phyloP scores from a whole-genome alignment of 2,888 invertebrate genomes.

The Brassicogethes aeneus region DNA sequence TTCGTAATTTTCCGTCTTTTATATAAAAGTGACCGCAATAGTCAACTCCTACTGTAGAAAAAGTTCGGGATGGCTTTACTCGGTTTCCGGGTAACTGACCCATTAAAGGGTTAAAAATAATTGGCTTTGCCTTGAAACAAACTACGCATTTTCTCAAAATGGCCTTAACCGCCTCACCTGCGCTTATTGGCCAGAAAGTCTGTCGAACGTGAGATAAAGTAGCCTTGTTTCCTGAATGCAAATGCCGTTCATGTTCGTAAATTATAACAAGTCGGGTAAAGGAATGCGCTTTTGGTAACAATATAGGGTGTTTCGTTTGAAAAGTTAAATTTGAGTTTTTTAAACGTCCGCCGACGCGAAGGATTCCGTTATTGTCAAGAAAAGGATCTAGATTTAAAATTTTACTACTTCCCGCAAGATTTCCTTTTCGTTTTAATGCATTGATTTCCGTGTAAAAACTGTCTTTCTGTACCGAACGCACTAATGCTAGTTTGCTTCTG shows the following conservation, averaged over 20 bases:
- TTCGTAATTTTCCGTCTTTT: conserved; percentile 2
- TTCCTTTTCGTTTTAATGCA: neutral
- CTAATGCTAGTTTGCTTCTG: neutral
- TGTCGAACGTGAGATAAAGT: conserved; percentile 10
- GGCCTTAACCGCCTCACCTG: neutral
- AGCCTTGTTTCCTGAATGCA: conserved; percentile 9
- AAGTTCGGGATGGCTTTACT: neutral
- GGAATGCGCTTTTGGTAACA: conserved; percentile 15
- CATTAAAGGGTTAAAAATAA: conserved; percentile 1
- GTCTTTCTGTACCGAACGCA: neutral
- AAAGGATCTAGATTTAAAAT: conserved; percentile 7
- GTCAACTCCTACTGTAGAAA: conserved; percentile 4
- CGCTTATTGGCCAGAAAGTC: conserved; percentile 8
- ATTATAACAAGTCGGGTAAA: conserved; percentile 7
- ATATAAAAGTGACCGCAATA: conserved; percentile 6
- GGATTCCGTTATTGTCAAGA: conserved; percentile 11
- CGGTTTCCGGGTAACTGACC: conserved; percentile 1
- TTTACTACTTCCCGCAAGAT: neutral
- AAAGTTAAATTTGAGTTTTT: conserved; percentile 13
- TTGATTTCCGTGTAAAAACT: neutral
- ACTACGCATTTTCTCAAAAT: conserved; percentile 6
- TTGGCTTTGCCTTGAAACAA: conserved; percentile 7
- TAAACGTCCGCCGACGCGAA: conserved; percentile 24
- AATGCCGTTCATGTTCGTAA: conserved; percentile 4
- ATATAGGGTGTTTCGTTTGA: conserved; percentile 18